Percentiles rank a stretch among this genome's conserved stretches.
Conservation (phyloP, 2,797 vertebrate species). For the Distichodus sexfasciatus region DNA sequence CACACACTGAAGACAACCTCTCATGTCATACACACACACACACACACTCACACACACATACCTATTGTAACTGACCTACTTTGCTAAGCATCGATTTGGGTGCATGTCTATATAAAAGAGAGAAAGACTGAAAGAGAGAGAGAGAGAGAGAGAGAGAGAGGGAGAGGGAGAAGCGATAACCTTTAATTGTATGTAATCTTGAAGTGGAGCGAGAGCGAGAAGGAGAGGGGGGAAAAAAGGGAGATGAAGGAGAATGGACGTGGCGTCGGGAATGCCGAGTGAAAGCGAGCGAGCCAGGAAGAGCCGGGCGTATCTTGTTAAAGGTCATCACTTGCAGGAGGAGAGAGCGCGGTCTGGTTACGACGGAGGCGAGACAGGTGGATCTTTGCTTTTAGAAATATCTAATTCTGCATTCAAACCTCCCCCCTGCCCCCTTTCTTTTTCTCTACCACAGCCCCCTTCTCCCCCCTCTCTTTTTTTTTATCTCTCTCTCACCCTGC, state of each 20-base stretch:
- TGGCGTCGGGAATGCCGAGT: slow-evolving; percentile 1
- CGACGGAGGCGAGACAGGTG: slow-evolving; percentile 81
- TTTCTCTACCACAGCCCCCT: background rate
- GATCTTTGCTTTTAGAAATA: slow-evolving; percentile 78
- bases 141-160: background rate
- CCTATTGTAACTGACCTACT: slow-evolving; percentile 50
- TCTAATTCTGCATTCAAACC: slow-evolving; percentile 90
- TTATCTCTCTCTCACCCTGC: slow-evolving; percentile 22
- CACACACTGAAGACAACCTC: slow-evolving; percentile 89
- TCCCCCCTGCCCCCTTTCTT: slow-evolving; percentile 64
- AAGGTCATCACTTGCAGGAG: slow-evolving; percentile 94
- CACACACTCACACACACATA: slow-evolving; percentile 68
- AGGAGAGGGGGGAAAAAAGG: slow-evolving; percentile 11
- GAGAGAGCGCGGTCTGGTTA: slow-evolving; percentile 87
- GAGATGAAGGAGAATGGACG: background rate
- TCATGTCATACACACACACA: slow-evolving; percentile 85
- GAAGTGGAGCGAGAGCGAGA: background rate
- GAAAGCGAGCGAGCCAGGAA: background rate
- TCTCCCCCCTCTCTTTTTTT: slow-evolving; percentile 22
- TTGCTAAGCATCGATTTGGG: background rate
- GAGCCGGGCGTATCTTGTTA: slow-evolving; percentile 72
- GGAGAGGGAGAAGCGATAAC: background rate
- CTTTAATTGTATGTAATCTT: slow-evolving; percentile 11
- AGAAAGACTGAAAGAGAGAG: slow-evolving; percentile 14
- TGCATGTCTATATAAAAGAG: too few relatives aligned